Evolutionary conservation across 2,888 invertebrate species (phyloP).

Genomic region (Xestia ashworthii): DNA sequence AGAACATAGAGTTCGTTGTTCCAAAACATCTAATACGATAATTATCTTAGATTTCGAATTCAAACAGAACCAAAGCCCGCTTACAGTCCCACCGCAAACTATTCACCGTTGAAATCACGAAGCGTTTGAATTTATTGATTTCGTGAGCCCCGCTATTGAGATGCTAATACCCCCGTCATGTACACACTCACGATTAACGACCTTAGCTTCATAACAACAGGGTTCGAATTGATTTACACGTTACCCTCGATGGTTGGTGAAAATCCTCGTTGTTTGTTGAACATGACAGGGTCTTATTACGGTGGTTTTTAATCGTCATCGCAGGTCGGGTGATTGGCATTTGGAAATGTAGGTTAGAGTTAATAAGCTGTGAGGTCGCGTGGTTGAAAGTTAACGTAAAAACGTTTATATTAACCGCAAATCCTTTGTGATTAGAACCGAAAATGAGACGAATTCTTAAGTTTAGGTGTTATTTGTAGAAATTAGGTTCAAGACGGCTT

Average conservation of each 20-base stretch:
- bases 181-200: constrained; percentile 63
- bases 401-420: not conserved
- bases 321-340: constrained; percentile 12
- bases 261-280: constrained; percentile 47
- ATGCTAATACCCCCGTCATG: constrained; percentile 69
- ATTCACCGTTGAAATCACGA: constrained; percentile 68
- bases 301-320: constrained; percentile 43
- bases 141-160: constrained; percentile 72
- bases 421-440: too few species aligned
- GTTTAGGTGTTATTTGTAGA: not conserved
- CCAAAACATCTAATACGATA: not conserved
- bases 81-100: constrained; percentile 49
- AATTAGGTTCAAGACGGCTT: not conserved
- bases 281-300: constrained; percentile 53
- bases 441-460: not conserved
- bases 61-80: constrained; percentile 13
- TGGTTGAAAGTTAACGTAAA: not conserved
- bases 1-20: not conserved
- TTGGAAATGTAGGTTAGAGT: constrained; percentile 10
- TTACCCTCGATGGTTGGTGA: constrained; percentile 9
- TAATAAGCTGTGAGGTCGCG: not conserved
- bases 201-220: constrained; percentile 61
- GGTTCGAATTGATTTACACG: constrained; percentile 57
- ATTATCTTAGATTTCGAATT: not conserved
- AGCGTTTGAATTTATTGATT: constrained; percentile 76